Base-by-base conservation (phyloP, 2,797 vertebrate species). In the Lutjanus argentimaculatus region DNA sequence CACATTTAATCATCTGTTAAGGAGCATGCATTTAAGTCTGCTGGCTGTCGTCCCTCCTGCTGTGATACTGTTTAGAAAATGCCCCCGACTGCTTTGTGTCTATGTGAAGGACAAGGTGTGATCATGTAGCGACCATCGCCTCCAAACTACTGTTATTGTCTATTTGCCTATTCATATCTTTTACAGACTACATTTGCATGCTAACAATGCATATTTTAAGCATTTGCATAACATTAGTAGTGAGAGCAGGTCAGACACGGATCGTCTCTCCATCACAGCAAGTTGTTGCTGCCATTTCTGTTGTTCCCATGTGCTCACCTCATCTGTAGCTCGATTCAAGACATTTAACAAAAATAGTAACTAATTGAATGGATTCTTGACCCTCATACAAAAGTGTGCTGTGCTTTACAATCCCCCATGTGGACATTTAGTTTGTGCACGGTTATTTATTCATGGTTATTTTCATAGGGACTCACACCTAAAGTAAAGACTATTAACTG, bases 161-260 rank as follows among this genome's bases (percentile, higher is more conserved):
- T 75, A 49, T 89, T 89, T 85, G 77, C 75, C 75, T 89, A 80
- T 91, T 86, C 78, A 80, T 83, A 74, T 83, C 43, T 77, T 78
- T 77, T 48, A 51, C 63, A 53, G 85, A 85, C 80, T 77, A 59
- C 67, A 88, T 92, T 90, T 92, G 77, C 90, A 88, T 90, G 76
- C 72, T 71, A 88, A 86, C 77, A 86, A 91, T 70, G 79, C 70
- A 83, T 83, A 70, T 83, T 70, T 84, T 46, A 87, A 52, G 64
- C 67, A 82, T 89, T 91, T 90, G 86, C 86, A 85, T 90, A 77
- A 42, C 63, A 85, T 80, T 68, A 77, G 77, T 80, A 77, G 74
- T 83, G 73, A 77, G 75, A 82, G 40, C 77, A 52, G 84, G 70
- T 81, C 88, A 62, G 77, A 12, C 46, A 11, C 64, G 13, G 81